Evolutionary conservation across 2,888 invertebrate genomes (phyloP), one percentile per base, ranked within the genome.

Genomic region (Mesochorus sp.): DNA sequence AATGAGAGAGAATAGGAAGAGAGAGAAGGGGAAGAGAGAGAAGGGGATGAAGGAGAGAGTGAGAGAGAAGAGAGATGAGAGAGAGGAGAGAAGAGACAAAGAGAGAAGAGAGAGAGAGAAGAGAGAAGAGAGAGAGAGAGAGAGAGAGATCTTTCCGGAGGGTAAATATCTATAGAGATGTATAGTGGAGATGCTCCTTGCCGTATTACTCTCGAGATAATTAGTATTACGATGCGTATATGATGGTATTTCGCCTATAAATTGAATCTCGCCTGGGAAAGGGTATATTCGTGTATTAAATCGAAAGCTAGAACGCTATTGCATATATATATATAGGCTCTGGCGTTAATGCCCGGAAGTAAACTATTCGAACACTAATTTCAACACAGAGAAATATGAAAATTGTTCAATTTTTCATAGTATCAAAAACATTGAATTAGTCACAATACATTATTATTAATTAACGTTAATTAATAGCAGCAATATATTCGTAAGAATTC

Each of bases 201-300:
- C 19, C 42, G 49, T 14, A 37, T 24, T 64, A 64, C 49, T 61
- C 59, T 61, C 67, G 67, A 74, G 51, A 59, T 53, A 67, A 67
- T 74, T 74, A 53, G 31, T 61, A 67, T 59, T 67, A 42, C 42
- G 26, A 21, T 53, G n/a, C 26, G 44, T 47, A 47, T 42, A 51
- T 31, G 14, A 21, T 37, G 34, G 49, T 8, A 31, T 17, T 67
- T 59, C 51, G 26, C 31, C 5, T 61, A 21, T 61, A 53, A 67
- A 44, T 51, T 53, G 10, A 53, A 42, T n/a, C 42, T 62, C 37
- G 17, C 21, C 39, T 14, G 14, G 3, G 14, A 34, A 62, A 34
- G 37, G 21, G n/a, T 21, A 37, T 26, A 14, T 3, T n/a, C 44
- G 44, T 6, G 21, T 26, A 24, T 12, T 34, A 34, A 34, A 26